Conservation (phyloP, 2,888 invertebrate species). For the Diplolepis rosae region DNA sequence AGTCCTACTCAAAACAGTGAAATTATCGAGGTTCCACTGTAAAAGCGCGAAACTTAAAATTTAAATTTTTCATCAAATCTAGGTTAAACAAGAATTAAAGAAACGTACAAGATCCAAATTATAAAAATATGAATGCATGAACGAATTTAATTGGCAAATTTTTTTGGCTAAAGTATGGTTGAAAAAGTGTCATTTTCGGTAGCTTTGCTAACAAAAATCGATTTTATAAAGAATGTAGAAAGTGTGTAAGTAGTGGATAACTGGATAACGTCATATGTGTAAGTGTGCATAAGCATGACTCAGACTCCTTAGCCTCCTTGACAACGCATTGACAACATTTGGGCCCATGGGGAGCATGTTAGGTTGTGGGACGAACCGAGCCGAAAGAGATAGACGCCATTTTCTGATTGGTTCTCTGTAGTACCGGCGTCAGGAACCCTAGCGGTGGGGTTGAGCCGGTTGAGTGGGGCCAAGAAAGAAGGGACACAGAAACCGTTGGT, state of each 20-base stretch:
- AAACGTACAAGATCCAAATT: too few relatives aligned
- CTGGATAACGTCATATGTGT: neutral
- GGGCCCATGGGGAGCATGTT: conserved; percentile 1
- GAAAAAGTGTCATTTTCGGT: too few relatives aligned
- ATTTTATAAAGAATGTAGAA: neutral
- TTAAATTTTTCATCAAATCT: too few relatives aligned
- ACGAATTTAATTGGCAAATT: too few relatives aligned
- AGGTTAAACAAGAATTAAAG: too few relatives aligned
- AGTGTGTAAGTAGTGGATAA: neutral
- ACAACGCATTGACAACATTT: conserved; percentile 24
- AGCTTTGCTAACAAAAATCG: too few relatives aligned
- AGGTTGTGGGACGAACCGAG: neutral
- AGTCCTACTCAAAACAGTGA: too few relatives aligned
- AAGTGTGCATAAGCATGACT: neutral
- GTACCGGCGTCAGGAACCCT: conserved; percentile 2
- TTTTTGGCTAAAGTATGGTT: too few relatives aligned
- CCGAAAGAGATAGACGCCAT: conserved; percentile 9
- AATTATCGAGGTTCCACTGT: too few relatives aligned
- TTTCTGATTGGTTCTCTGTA: conserved; percentile 8
- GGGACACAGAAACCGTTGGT: conserved; percentile 11
- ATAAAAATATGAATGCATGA: too few relatives aligned
- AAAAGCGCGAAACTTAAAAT: too few relatives aligned
- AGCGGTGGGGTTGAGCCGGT: too few relatives aligned
- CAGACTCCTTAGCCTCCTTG: neutral
- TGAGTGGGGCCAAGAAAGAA: conserved; percentile 4